Evolutionary conservation across 2,888 invertebrate species (phyloP), one percentile per base, ranked within the genome.

Genomic region (Rhamnusium bicolor): DNA sequence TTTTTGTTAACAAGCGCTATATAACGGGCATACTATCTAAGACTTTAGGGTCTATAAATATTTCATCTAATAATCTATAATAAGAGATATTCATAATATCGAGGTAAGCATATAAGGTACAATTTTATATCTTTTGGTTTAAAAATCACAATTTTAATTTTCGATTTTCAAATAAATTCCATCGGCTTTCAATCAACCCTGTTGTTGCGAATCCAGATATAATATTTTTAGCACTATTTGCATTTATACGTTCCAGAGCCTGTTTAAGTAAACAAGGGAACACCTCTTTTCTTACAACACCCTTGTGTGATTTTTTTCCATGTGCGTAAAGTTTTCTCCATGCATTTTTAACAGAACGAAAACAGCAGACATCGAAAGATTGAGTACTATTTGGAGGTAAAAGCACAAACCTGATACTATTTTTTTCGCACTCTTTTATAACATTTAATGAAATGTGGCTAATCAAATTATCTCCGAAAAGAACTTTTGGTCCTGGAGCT

Each of bases 161-260:
- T n/a, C n/a, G n/a, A n/a, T n/a, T n/a, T n/a, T n/a, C n/a, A n/a
- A n/a, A n/a, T n/a, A n/a, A n/a, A n/a, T n/a, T n/a, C n/a, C n/a
- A n/a, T n/a, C n/a, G n/a, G n/a, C n/a, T n/a, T n/a, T n/a, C n/a
- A n/a, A 24, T 5, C 24, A 24, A 24, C 24, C 69, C 62, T 7
- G 69, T 62, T 21, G 62, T 62, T 62, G 49, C 61, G 61, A 69
- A 69, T 14, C 53, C 69, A 29, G 53, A 69, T 21, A 51, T 69
- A 16, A 69, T 51, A 51, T 61, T 61, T 10, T 61, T 49, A 16
- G 60, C 69, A 51, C 53, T 29, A 69, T n/a, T 69, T 12, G 54
- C 27, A 21, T 54, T 10, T 24, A 54, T n/a, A 24, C n/a, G 8
- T 21, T 56, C 27, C 14, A 56, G 27, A 14, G 56, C 56, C 14